phyloP scores from a whole-genome alignment of 2,113 vertebrate species.

The Myotis yumanensis region DNA sequence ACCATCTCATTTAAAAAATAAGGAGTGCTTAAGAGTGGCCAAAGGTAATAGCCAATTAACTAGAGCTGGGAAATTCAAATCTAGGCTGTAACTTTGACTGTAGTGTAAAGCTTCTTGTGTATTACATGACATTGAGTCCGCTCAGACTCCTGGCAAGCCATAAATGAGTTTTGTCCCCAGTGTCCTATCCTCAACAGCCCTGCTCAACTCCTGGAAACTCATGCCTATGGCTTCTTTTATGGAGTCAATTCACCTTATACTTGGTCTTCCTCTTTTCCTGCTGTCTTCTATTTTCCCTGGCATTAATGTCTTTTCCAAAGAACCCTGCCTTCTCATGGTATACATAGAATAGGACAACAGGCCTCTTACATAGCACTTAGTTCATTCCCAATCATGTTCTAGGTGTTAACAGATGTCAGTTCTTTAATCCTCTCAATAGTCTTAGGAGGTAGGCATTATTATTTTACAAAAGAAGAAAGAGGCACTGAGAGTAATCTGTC shows the following conservation, averaged over 20 bases:
- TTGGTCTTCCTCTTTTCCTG: not conserved
- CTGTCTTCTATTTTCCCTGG: not conserved
- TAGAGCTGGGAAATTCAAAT: not conserved
- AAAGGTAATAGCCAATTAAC: not conserved
- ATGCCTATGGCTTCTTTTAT: not conserved
- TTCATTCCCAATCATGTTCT: not conserved
- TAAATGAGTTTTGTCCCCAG: not conserved
- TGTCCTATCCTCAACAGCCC: not conserved
- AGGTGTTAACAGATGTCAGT: not conserved
- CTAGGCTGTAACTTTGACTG: not conserved
- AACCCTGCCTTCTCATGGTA: not conserved
- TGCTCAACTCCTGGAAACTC: not conserved
- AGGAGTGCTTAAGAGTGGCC: not conserved
- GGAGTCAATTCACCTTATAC: not conserved
- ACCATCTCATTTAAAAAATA: not conserved
- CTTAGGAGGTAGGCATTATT: not conserved
- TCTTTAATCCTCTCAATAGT: not conserved
- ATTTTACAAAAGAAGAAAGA: slow-evolving; percentile 16
- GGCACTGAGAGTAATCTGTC: not conserved
- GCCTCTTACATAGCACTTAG: not conserved
- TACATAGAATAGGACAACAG: not conserved
- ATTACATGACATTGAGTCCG: not conserved
- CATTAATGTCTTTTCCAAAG: not conserved
- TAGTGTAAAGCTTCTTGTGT: not conserved
- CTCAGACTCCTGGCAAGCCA: not conserved